Percentiles rank a stretch among this genome's conserved stretches.
Conservation (phyloP, 1,140 invertebrate genomes). For the Holcopasites calliopsidis region DNA sequence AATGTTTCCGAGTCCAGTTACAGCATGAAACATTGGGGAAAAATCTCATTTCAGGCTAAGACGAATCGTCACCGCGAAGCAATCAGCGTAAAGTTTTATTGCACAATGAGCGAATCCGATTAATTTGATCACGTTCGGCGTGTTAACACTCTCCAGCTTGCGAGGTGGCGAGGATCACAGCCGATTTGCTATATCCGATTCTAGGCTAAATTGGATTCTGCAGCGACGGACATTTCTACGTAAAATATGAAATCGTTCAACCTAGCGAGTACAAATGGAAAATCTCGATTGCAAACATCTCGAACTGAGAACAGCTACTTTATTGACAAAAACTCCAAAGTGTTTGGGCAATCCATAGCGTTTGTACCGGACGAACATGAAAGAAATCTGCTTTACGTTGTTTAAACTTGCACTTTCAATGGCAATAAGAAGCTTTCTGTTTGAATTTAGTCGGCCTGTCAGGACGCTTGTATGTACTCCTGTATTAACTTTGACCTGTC, state of each 20-base stretch:
- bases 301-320: background rate
- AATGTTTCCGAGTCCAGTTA: no score
- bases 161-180: conserved; percentile 11
- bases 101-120: background rate
- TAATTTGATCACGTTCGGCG: conserved; percentile 13
- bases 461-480: background rate
- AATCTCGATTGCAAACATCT: background rate
- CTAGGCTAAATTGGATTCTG: conserved; percentile 22
- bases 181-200: conserved; percentile 11
- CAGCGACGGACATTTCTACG: background rate
- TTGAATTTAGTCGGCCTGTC: background rate
- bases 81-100: conserved; percentile 15
- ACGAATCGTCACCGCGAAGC: background rate
- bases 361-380: no score
- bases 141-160: conserved; percentile 12
- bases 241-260: conserved; percentile 20
- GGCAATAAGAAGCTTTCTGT: background rate
- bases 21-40: no score
- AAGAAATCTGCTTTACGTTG: no score
- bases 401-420: background rate
- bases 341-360: no score
- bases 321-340: no score
- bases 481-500: background rate
- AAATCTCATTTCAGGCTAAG: no score
- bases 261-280: conserved; percentile 8